Evolutionary conservation across 2,113 vertebrate species (phyloP).

Genomic region (Stictonetta naevosa): DNA sequence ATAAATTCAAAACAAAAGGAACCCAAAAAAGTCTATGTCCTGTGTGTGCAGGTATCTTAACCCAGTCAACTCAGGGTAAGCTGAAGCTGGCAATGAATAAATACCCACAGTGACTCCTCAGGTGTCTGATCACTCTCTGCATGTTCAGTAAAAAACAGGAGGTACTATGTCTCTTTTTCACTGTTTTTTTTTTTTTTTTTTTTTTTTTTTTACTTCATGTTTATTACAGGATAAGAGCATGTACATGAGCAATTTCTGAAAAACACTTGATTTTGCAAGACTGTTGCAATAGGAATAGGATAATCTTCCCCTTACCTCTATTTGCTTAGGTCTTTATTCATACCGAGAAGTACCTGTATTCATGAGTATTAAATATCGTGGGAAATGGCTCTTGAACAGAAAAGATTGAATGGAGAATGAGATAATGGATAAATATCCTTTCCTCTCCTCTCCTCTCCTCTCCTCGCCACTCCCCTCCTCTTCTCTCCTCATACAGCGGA

Average conservation of each 20-base stretch:
- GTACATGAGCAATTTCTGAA: not conserved
- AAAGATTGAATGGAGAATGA: not conserved
- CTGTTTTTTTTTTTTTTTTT: too few species aligned
- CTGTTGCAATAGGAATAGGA: not conserved
- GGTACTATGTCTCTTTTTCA: not conserved
- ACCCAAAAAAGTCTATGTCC: not conserved
- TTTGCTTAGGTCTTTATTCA: not conserved
- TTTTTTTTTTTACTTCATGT: not conserved
- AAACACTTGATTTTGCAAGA: not conserved
- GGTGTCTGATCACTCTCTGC: not conserved
- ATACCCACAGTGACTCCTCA: not conserved
- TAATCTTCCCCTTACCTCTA: not conserved
- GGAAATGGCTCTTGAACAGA: not conserved
- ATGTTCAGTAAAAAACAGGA: not conserved
- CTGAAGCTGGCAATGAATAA: not conserved
- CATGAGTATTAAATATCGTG: not conserved
- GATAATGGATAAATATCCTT: not conserved
- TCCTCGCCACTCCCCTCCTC: too few species aligned
- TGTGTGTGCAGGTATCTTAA: not conserved
- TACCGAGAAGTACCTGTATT: not conserved
- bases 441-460: too few species aligned
- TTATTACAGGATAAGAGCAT: not conserved
- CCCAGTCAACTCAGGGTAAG: too few species aligned
- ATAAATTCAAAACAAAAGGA: not conserved
- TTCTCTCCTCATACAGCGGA: too few species aligned